Base-by-base conservation (phyloP, 2,797 vertebrate genomes). In the Atherinosoma microstoma region DNA sequence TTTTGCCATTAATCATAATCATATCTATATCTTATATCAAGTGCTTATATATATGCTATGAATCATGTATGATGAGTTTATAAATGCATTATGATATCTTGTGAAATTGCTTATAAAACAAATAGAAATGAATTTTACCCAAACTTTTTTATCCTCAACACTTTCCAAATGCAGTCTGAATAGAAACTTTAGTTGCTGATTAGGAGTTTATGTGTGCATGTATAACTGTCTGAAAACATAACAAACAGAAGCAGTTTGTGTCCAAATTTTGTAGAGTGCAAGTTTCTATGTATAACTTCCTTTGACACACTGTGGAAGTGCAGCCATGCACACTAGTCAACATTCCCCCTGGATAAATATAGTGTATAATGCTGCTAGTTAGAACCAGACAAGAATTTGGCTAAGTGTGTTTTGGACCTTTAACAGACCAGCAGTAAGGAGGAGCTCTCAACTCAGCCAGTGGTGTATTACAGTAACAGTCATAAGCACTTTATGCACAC, bases 271-370 rank as follows among this genome's bases (percentile, higher is more conserved):
- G 11, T 70, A 54, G 56, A 56, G 58, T 29, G 47, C 67, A 89
- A 92, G 77, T 76, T 77, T 88, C 91, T 81, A 70, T 91, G 89
- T 91, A 93, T 90, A 93, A 95, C 94, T 94, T 95, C 87, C 91
- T 93, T 93, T 94, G 93, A 95, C 91, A 92, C 84, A 64, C 79
- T 75, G 81, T 35, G 84, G 79, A 76, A 32, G 18, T 73, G 73
- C 79, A 62, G 84, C 75, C 51, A 54, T 27, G 24, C 67, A 30
- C 73, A 2, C 67, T 20, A 38, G 80, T 53, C 63, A 76, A 77
- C 66, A 27, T 74, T 80, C 81, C 74, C 57, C 67, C 67, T 78
- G 79, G 80, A 89, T 90, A 87, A 89, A 92, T 86, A 86, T 64
- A 82, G 82, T 70, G 67, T 75, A 87, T 66, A 78, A 73, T 75